These are phyloP conservation scores for Lithophane leautieri DNA, from an alignment of 2,888 invertebrate species.

Conservation along the genomic window DNA sequence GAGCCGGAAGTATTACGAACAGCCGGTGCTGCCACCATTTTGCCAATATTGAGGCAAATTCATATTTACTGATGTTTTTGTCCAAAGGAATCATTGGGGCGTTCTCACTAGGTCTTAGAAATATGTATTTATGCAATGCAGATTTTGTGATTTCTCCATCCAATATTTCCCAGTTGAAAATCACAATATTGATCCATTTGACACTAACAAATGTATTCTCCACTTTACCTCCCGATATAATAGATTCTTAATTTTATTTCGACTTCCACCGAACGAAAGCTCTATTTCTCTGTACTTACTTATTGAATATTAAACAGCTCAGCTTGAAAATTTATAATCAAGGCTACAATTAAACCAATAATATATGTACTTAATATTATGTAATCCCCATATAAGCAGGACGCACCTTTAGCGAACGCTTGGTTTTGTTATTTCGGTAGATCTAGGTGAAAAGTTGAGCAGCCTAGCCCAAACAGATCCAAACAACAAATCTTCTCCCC, in stretches of 20 bases:
- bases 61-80: slow-evolving; percentile 40
- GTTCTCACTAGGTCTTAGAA: background rate
- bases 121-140: background rate
- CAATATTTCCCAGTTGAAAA: background rate
- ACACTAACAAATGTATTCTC: background rate
- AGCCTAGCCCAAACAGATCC: slow-evolving; percentile 5
- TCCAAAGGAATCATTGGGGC: background rate
- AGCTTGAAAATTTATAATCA: background rate
- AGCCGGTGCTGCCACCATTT: slow-evolving; percentile 45
- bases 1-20: slow-evolving; percentile 25
- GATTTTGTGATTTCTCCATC: background rate
- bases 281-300: background rate
- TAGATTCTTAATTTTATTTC: background rate
- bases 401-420: background rate
- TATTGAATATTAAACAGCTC: background rate
- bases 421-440: background rate
- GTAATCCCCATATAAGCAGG: background rate
- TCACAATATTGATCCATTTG: background rate
- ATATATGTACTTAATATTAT: background rate
- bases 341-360: background rate
- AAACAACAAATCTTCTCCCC: slow-evolving; percentile 4
- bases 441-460: background rate
- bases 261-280: background rate
- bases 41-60: slow-evolving; percentile 41
- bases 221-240: background rate